Conservation (phyloP, 1,140 invertebrate species). For the Monomorium pharaonis region DNA sequence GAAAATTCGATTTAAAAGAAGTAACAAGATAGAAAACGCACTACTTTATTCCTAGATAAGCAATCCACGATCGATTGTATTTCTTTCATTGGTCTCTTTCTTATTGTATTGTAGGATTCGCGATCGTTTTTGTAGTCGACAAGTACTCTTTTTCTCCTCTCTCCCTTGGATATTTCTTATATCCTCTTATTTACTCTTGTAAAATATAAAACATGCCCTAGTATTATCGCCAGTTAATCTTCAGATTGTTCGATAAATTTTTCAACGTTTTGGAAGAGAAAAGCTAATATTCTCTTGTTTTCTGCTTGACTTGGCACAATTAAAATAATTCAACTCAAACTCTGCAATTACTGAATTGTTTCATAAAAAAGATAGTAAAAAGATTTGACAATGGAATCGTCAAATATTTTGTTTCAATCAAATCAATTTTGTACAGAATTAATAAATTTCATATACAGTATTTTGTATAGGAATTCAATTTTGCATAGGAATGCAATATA, state of each 20-base stretch:
- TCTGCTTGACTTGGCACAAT: not conserved
- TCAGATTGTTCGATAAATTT: not conserved
- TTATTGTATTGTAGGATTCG: conserved; percentile 17
- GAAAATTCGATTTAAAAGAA: conserved; percentile 10
- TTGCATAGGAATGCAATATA: too few relatives aligned
- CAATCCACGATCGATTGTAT: conserved; percentile 12
- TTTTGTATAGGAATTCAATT: too few relatives aligned
- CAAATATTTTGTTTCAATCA: not conserved
- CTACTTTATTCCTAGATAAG: conserved; percentile 31
- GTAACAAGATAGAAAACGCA: not conserved
- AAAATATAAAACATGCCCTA: not conserved
- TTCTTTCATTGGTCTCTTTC: not conserved
- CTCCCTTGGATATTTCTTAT: not conserved
- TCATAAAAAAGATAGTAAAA: not conserved
- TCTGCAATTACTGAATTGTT: too few relatives aligned
- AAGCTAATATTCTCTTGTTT: too few relatives aligned
- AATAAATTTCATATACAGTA: too few relatives aligned
- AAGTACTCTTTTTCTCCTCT: not conserved
- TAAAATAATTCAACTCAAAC: too few relatives aligned
- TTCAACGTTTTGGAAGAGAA: not conserved
- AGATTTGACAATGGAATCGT: not conserved
- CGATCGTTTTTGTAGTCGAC: not conserved
- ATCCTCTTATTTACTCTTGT: not conserved
- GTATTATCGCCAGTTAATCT: not conserved
- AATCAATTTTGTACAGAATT: not conserved